These are phyloP conservation scores for Bacillus rossius DNA, from an alignment of 1,140 invertebrate species.

Conservation along the genomic window DNA sequence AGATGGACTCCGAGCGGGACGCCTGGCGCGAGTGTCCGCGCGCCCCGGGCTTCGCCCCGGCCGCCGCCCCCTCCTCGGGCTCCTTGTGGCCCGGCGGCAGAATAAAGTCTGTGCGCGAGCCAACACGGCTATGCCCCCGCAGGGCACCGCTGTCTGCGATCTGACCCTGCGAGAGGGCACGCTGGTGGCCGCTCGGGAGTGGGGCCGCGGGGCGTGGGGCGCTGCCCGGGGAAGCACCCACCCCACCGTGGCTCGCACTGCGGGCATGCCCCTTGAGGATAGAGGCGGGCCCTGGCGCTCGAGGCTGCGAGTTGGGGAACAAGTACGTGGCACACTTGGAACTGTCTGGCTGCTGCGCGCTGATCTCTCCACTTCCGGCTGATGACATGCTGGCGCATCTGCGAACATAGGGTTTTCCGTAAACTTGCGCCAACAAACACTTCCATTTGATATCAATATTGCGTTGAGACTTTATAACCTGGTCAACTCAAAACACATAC, in stretches of 20 bases:
- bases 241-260: conserved; percentile 74
- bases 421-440: no score
- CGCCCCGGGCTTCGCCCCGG: conserved; percentile 32
- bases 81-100: conserved; percentile 64
- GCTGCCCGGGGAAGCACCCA: conserved; percentile 42
- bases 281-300: not conserved
- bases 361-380: conserved; percentile 7
- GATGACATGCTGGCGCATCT: conserved; percentile 8
- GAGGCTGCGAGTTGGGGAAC: not conserved
- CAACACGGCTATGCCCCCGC: conserved; percentile 68
- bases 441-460: no score
- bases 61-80: conserved; percentile 32
- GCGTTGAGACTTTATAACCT: no score
- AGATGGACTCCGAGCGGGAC: conserved; percentile 77
- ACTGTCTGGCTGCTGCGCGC: conserved; percentile 1
- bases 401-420: not conserved
- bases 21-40: conserved; percentile 53
- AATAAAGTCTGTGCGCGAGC: conserved; percentile 82
- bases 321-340: conserved; percentile 10
- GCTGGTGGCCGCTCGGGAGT: conserved; percentile 66
- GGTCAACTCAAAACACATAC: no score
- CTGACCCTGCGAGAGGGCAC: conserved; percentile 81
- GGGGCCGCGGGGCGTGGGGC: conserved; percentile 57
- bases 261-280: conserved; percentile 53
- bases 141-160: conserved; percentile 53